These are phyloP conservation scores for Saccopteryx leptura DNA, from an alignment of 2,113 vertebrate species.

Conservation along the genomic window DNA sequence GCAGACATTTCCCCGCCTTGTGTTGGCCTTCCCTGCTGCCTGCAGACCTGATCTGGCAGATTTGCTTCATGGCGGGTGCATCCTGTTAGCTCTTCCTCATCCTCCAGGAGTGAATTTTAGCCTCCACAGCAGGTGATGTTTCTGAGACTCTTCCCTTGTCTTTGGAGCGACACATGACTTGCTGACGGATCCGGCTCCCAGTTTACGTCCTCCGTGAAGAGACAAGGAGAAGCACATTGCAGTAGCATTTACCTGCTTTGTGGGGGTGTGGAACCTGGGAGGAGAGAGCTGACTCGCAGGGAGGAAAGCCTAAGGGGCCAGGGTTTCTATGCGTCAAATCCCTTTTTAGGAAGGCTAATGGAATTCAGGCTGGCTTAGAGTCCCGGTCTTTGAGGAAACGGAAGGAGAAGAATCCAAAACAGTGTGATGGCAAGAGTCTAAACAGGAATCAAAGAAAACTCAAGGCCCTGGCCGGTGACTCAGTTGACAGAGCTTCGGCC, in stretches of 20 bases:
- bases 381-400: background rate
- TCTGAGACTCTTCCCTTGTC: background rate
- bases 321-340: background rate
- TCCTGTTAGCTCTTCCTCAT: background rate
- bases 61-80: background rate
- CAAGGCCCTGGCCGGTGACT: background rate
- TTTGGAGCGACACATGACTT: slow-evolving; percentile 30
- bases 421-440: background rate
- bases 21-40: background rate
- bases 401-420: background rate
- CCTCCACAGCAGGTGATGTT: background rate
- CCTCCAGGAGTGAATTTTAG: background rate
- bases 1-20: background rate
- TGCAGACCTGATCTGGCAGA: background rate
- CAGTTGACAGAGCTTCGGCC: background rate
- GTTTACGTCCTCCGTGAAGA: background rate
- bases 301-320: background rate
- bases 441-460: background rate
- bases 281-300: background rate
- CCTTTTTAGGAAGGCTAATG: background rate
- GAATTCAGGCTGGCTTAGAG: background rate
- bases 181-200: background rate
- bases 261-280: background rate
- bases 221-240: background rate
- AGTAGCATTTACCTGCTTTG: background rate